These are phyloP conservation scores for Platichthys stellatus DNA, from an alignment of 2,113 vertebrate genomes.

Conservation along the genomic window DNA sequence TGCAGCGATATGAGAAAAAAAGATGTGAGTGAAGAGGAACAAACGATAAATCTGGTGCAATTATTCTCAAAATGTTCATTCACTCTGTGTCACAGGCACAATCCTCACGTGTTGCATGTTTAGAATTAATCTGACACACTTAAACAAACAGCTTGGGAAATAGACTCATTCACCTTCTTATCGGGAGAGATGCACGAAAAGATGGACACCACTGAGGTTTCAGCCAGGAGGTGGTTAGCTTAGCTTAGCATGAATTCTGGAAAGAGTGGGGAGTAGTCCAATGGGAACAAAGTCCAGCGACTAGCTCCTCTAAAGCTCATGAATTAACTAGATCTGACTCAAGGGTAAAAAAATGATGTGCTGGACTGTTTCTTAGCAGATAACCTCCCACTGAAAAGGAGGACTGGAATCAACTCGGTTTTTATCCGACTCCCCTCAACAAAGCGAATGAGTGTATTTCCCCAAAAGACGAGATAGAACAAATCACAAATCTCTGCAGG, in stretches of 20 bases:
- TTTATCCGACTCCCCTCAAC: constrained; percentile 7
- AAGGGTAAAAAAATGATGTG: neutral
- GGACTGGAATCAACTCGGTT: neutral
- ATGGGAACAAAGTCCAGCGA: constrained; percentile 10
- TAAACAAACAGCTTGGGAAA: constrained; percentile 22
- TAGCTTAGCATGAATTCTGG: constrained; percentile 22
- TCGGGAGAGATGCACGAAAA: constrained; percentile 5
- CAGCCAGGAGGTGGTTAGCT: neutral
- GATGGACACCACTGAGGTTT: constrained; percentile 8
- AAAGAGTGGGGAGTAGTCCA: neutral
- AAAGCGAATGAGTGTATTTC: constrained; percentile 19
- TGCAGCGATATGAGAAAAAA: constrained; percentile 3
- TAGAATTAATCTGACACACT: constrained; percentile 29
- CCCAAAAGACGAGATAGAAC: constrained; percentile 14
- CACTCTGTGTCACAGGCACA: constrained; percentile 38
- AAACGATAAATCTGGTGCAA: constrained; percentile 27
- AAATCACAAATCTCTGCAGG: constrained; percentile 44
- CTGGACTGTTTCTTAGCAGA: constrained; percentile 9
- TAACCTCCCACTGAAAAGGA: neutral
- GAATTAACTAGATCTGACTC: neutral
- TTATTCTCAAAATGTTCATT: constrained; percentile 45
- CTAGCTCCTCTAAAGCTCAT: neutral
- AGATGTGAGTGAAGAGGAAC: constrained; percentile 26
- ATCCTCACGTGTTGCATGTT: constrained; percentile 7
- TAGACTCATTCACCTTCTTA: constrained; percentile 3